phyloP scores from a whole-genome alignment of 2,113 vertebrate genomes.

The Rhea americana region DNA sequence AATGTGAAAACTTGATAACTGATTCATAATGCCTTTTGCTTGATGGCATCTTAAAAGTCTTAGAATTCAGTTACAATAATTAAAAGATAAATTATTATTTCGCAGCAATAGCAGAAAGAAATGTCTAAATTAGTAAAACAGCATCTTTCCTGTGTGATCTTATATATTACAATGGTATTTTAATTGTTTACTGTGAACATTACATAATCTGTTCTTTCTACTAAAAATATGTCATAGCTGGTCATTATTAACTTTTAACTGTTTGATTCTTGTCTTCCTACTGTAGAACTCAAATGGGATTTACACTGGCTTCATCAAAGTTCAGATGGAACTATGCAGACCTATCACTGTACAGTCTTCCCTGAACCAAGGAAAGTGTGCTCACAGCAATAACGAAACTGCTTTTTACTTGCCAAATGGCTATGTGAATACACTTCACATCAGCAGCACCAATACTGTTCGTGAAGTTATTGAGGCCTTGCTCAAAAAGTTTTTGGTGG shows the following conservation, averaged over 20 bases:
- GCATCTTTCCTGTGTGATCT: accelerated
- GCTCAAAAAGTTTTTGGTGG: constrained; percentile 90
- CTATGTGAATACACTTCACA: constrained; percentile 89
- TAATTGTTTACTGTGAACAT: not conserved
- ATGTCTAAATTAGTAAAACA: not conserved
- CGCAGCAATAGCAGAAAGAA: not conserved
- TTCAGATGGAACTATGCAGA: constrained; percentile 91
- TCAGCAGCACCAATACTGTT: constrained; percentile 93
- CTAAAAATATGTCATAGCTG: not conserved
- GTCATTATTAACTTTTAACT: not conserved
- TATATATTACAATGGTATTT: not conserved
- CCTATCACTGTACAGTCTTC: constrained; percentile 83
- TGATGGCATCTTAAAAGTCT: not conserved
- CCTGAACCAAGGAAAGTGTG: constrained; percentile 37
- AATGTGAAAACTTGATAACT: not conserved
- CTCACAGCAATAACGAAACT: constrained; percentile 67
- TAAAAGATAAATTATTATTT: not conserved
- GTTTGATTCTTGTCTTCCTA: not conserved
- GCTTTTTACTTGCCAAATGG: constrained; percentile 85
- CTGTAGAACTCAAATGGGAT: constrained; percentile 81
- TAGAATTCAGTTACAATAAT: not conserved
- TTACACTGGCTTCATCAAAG: constrained; percentile 97
- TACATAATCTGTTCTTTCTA: not conserved
- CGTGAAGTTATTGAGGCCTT: constrained; percentile 92
- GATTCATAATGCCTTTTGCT: not conserved